A percentile compares a stretch with the other conserved stretches of the same genome.
Evolutionary conservation across 2,113 vertebrate genomes (phyloP).

Genomic region (Sebastes fasciatus): DNA sequence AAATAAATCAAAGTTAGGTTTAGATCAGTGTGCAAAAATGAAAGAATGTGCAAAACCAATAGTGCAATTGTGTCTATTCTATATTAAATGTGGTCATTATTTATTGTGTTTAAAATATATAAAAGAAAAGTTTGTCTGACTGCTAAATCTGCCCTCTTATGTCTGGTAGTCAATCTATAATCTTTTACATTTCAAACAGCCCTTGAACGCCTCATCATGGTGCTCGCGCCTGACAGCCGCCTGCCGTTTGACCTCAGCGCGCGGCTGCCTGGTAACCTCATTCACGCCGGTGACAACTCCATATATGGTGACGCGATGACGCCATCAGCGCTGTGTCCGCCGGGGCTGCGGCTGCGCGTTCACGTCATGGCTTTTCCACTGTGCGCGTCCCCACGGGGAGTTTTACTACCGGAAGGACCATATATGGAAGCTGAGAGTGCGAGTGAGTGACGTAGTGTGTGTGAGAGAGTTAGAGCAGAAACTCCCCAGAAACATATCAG

Average conservation of each 20-base stretch:
- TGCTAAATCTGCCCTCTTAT: not conserved
- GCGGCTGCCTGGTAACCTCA: conserved; percentile 64
- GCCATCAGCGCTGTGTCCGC: conserved; percentile 47
- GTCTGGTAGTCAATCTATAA: not conserved
- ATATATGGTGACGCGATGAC: conserved; percentile 79
- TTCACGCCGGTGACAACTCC: conserved; percentile 75
- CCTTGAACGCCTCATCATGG: conserved; percentile 25
- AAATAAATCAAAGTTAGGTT: not conserved
- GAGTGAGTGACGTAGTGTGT: conserved; percentile 58
- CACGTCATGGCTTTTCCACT: conserved; percentile 83
- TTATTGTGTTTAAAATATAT: not conserved
- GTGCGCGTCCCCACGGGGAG: conserved; percentile 56
- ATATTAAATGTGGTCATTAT: not conserved
- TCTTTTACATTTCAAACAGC: not conserved
- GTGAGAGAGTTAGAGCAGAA: conserved; percentile 22
- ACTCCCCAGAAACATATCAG: conserved; percentile 39
- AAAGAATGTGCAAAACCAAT: not conserved
- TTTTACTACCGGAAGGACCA: conserved; percentile 79
- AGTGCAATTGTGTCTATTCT: not conserved
- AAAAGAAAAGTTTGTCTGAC: fast-evolving
- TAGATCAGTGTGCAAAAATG: not conserved
- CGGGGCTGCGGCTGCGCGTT: conserved; percentile 58
- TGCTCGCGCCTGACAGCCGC: conserved; percentile 45
- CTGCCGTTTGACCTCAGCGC: too few relatives aligned
- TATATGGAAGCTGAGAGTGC: conserved; percentile 70